Evolutionary conservation across 2,888 invertebrate genomes (phyloP).

Genomic region (Pherbina coryleti): DNA sequence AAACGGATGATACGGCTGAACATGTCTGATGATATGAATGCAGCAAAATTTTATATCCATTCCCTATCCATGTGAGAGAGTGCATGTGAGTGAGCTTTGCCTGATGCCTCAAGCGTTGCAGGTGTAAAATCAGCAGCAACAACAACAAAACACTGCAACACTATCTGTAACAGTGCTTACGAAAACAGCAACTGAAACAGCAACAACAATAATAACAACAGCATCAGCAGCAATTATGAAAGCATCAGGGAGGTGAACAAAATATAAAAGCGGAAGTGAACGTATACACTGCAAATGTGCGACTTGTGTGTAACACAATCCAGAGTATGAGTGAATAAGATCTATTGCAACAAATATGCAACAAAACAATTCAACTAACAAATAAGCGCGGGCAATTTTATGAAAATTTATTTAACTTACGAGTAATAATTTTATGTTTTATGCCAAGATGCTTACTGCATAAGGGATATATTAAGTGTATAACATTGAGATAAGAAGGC

Average conservation of each 20-base stretch:
- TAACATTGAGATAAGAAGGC: too few species aligned
- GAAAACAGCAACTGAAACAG: neutral
- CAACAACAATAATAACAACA: neutral
- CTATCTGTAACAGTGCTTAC: neutral
- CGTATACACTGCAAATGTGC: neutral
- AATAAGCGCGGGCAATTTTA: too few species aligned
- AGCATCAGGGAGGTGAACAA: neutral
- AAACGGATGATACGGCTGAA: conserved; percentile 13
- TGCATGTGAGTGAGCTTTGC: neutral
- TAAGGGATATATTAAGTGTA: too few species aligned
- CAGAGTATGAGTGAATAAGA: neutral
- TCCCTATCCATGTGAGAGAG: neutral
- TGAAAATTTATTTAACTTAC: too few species aligned
- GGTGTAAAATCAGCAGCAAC: neutral
- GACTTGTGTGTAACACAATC: too few species aligned
- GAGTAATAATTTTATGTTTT: too few species aligned
- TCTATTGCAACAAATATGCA: neutral
- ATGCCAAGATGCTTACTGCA: too few species aligned
- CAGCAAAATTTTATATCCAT: neutral
- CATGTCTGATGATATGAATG: neutral
- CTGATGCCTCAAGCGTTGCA: conserved; percentile 9
- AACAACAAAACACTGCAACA: conserved; percentile 5
- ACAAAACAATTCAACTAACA: too few species aligned
- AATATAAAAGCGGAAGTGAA: neutral
- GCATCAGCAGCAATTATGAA: neutral